Evolutionary conservation across 1,140 invertebrate genomes (phyloP).

Genomic region (Eriosoma lanigerum): DNA sequence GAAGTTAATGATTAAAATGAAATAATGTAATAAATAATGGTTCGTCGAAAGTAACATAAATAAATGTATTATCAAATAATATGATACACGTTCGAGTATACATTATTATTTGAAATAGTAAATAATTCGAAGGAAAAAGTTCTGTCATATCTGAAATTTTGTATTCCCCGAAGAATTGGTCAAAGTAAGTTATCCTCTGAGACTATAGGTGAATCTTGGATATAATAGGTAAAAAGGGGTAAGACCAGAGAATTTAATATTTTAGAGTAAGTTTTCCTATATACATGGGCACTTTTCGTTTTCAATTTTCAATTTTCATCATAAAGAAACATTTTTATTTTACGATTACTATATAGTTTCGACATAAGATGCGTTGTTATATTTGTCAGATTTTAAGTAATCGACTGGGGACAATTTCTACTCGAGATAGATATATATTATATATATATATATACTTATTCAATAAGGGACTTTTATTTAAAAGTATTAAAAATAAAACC

Average conservation of each 20-base stretch:
- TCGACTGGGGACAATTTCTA: conserved; percentile 1
- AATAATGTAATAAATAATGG: no score
- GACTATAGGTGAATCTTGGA: background rate
- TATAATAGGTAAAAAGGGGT: conserved; percentile 34
- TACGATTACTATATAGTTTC: background rate
- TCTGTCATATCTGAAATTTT: conserved; percentile 4
- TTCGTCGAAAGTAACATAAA: no score
- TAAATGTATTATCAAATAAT: no score
- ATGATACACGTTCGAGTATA: background rate
- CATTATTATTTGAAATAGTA: conserved; percentile 5
- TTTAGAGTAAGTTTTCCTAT: conserved; percentile 28
- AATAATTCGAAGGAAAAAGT: background rate
- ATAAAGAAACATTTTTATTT: conserved; percentile 36
- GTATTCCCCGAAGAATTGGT: background rate
- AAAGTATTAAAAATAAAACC: background rate
- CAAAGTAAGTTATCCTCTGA: conserved; percentile 20
- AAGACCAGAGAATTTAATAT: conserved; percentile 36
- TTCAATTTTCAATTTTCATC: background rate
- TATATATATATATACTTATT: conserved; percentile 4
- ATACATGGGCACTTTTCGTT: background rate
- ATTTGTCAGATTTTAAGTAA: conserved; percentile 31
- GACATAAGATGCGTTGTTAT: background rate
- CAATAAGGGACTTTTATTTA: background rate
- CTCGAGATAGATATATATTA: background rate
- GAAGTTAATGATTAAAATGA: no score